Conservation (phyloP, 2,888 invertebrate species). For the Smittia aterrima region DNA sequence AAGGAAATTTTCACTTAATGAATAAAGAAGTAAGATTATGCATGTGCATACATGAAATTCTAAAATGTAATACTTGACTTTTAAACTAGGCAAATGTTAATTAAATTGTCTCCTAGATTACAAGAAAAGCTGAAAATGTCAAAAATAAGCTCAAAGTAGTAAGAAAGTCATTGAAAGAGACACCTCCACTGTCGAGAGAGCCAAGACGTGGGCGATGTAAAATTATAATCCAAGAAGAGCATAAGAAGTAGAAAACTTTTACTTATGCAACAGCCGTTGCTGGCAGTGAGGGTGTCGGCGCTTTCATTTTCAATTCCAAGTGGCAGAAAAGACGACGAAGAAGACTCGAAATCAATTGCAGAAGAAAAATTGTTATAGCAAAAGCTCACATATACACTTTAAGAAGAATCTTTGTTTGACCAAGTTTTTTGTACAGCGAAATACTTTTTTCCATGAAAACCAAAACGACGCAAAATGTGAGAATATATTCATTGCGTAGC, state of each 20-base stretch:
- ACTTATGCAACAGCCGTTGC: neutral
- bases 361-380: neutral
- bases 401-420: neutral
- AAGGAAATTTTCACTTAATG: neutral
- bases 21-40: slow-evolving; percentile 19
- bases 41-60: slow-evolving; percentile 36
- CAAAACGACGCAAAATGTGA: no score
- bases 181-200: neutral
- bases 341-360: neutral
- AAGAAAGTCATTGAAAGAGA: neutral
- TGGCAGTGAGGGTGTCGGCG: neutral
- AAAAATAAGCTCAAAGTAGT: slow-evolving; percentile 28
- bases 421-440: neutral
- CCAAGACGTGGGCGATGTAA: neutral
- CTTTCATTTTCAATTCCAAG: neutral
- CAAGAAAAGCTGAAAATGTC: neutral
- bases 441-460: neutral
- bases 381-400: neutral
- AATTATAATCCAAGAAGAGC: neutral
- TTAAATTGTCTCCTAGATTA: neutral
- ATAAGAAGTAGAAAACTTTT: neutral
- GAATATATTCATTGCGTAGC: no score
- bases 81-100: neutral
- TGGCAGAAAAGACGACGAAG: neutral
- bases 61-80: slow-evolving; percentile 20